phyloP scores from a whole-genome alignment of 2,888 invertebrate species.

The Mesoligia furuncula region DNA sequence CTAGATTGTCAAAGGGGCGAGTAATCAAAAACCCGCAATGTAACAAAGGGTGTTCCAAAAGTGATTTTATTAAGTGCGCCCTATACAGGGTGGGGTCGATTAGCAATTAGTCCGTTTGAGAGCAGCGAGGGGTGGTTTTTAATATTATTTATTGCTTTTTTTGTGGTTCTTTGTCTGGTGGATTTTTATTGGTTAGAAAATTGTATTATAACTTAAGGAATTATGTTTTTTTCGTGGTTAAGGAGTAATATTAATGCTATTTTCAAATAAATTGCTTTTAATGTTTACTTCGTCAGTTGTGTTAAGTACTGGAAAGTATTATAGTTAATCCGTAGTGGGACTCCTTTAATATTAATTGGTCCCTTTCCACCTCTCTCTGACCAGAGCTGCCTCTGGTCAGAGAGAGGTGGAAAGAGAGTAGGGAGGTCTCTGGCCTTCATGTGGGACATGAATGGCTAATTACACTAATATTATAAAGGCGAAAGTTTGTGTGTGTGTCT shows the following conservation, averaged over 20 bases:
- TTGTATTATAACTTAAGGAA: conserved; percentile 1
- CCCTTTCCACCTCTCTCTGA: no score
- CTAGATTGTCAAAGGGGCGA: conserved; percentile 34
- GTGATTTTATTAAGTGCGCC: conserved; percentile 83
- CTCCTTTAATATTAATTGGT: no score
- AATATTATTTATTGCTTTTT: conserved; percentile 58
- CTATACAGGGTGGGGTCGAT: conserved; percentile 75
- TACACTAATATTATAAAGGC: no score
- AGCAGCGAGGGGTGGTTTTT: conserved; percentile 46
- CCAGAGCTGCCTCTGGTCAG: no score
- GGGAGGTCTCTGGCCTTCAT: no score
- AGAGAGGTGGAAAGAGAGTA: no score
- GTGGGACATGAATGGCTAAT: no score
- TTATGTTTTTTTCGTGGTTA: background rate
- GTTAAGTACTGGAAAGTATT: no score
- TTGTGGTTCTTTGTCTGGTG: background rate
- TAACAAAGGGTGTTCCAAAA: conserved; percentile 74
- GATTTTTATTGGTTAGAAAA: conserved; percentile 23
- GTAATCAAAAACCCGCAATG: conserved; percentile 68
- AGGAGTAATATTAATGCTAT: background rate
- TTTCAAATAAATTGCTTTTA: no score
- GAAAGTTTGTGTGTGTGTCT: no score
- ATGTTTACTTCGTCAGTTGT: no score
- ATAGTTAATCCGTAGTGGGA: no score
- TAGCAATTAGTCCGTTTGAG: conserved; percentile 71